A percentile compares a stretch with the other conserved stretches of the same genome.
Conservation (phyloP, 2,888 invertebrate genomes). For the Apodemia hepburni region DNA sequence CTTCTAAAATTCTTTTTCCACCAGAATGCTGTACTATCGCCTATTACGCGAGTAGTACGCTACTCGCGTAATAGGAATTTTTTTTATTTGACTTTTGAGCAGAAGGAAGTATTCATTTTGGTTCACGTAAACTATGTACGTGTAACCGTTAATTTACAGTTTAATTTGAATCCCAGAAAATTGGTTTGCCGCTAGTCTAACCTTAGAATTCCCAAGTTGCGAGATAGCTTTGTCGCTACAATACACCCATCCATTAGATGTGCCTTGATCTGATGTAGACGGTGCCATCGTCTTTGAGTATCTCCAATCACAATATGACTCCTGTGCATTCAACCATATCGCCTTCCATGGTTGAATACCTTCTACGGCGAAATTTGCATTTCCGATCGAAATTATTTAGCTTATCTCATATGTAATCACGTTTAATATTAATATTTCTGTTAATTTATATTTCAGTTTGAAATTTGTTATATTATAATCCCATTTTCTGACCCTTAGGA, state of each 20-base stretch:
- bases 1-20: too few relatives aligned
- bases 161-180: not conserved
- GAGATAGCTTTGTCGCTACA: not conserved
- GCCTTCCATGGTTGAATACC: slow-evolving; percentile 22
- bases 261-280: not conserved
- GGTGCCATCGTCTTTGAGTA: slow-evolving; percentile 17
- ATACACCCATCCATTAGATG: not conserved
- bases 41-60: too few relatives aligned
- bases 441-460: too few relatives aligned
- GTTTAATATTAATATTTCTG: too few relatives aligned
- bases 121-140: too few relatives aligned
- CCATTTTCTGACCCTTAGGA: too few relatives aligned
- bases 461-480: too few relatives aligned
- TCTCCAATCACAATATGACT: slow-evolving; percentile 24
- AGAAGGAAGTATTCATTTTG: too few relatives aligned
- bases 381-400: slow-evolving; percentile 7
- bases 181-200: not conserved
- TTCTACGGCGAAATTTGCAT: slow-evolving; percentile 23
- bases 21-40: too few relatives aligned
- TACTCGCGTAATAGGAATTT: too few relatives aligned
- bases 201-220: not conserved
- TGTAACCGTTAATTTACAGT: not conserved
- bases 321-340: slow-evolving; percentile 25
- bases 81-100: too few relatives aligned
- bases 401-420: not conserved